Conservation (phyloP, 2,113 vertebrate species). For the Willisornis vidua region DNA sequence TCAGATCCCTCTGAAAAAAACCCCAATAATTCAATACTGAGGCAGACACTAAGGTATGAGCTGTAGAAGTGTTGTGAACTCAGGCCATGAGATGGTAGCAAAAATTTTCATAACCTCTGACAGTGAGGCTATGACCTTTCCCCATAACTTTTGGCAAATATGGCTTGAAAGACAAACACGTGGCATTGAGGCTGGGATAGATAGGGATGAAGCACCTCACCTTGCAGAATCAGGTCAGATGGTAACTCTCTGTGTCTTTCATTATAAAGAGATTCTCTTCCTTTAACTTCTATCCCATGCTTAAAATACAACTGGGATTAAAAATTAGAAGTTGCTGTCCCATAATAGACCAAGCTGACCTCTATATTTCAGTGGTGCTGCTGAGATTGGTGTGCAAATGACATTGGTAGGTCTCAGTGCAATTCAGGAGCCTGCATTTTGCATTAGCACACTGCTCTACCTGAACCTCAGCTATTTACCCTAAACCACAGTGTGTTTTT, state of each 20-base stretch:
- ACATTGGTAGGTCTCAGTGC: background rate
- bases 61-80: background rate
- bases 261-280: background rate
- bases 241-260: background rate
- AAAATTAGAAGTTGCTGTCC: slow-evolving; percentile 48
- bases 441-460: background rate
- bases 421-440: background rate
- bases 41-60: background rate
- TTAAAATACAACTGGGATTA: slow-evolving; percentile 46
- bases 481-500: background rate
- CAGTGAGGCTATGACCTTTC: background rate
- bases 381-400: background rate
- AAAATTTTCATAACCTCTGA: background rate
- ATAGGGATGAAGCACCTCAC: background rate
- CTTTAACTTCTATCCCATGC: background rate
- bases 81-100: background rate
- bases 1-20: background rate
- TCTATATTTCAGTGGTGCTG: slow-evolving; percentile 35
- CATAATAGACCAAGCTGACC: slow-evolving; percentile 37
- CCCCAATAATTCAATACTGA: background rate
- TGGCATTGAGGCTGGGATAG: background rate
- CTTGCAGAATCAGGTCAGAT: slow-evolving; percentile 43
- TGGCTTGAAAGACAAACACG: background rate
- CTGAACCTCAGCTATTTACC: background rate
- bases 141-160: background rate